phyloP scores from a whole-genome alignment of 1,140 invertebrate species.

The Andricus grossulariae region DNA sequence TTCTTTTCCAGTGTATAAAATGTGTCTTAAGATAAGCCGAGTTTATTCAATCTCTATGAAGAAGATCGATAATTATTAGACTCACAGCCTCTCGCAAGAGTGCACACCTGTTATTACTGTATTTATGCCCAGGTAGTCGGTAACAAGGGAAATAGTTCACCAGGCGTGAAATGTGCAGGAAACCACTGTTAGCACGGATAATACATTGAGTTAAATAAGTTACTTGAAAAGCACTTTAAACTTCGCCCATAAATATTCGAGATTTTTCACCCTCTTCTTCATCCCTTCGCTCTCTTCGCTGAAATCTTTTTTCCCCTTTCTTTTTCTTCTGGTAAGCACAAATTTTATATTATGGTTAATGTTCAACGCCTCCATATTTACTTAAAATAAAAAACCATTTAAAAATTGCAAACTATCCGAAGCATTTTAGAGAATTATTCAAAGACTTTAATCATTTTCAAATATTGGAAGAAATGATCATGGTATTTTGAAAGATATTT shows the following conservation, averaged over 20 bases:
- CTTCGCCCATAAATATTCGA: slow-evolving; percentile 52
- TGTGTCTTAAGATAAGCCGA: neutral
- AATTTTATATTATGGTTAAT: too few species aligned
- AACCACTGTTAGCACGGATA: slow-evolving; percentile 39
- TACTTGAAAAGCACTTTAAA: slow-evolving; percentile 54
- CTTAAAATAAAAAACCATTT: too few species aligned
- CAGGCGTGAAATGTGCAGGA: slow-evolving; percentile 32
- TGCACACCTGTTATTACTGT: slow-evolving; percentile 27
- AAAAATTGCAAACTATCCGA: too few species aligned
- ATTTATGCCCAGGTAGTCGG: slow-evolving; percentile 6
- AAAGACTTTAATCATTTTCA: too few species aligned
- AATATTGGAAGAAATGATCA: too few species aligned
- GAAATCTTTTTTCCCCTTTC: slow-evolving; percentile 21
- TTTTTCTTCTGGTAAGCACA: too few species aligned
- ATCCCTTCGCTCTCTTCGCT: slow-evolving; percentile 19
- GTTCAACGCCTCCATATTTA: too few species aligned
- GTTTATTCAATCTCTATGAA: slow-evolving; percentile 26
- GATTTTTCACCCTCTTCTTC: slow-evolving; percentile 44
- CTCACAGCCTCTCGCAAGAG: slow-evolving; percentile 29
- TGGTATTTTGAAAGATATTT: too few species aligned
- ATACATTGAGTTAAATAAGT: slow-evolving; percentile 58
- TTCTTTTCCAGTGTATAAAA: neutral
- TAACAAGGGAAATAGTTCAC: slow-evolving; percentile 38
- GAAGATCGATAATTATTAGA: slow-evolving; percentile 32
- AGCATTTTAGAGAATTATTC: too few species aligned